A percentile compares a stretch with the other conserved stretches of the same genome.
phyloP scores from a whole-genome alignment of 2,113 vertebrate genomes.

The Amia ocellicauda region DNA sequence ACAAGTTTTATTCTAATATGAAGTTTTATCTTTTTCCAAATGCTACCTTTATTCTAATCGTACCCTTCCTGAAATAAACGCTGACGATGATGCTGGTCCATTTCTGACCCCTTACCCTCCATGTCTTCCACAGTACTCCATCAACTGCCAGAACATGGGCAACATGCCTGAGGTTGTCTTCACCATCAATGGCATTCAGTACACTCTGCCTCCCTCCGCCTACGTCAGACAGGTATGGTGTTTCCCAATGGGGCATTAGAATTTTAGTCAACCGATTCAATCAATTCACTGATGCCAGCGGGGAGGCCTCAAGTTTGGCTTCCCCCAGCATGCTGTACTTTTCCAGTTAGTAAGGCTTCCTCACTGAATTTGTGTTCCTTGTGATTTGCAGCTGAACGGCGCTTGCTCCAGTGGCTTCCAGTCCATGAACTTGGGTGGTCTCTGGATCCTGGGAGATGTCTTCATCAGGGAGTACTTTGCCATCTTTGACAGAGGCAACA shows the following conservation, averaged over 20 bases:
- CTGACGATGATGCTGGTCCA: too few relatives aligned
- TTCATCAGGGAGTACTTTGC: constrained; percentile 15
- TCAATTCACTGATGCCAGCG: not conserved
- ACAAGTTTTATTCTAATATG: too few relatives aligned
- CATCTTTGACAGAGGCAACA: constrained; percentile 16
- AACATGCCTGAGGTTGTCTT: constrained; percentile 35
- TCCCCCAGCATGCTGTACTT: not conserved
- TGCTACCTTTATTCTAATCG: too few relatives aligned
- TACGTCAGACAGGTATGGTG: constrained; percentile 31
- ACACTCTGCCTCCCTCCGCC: constrained; percentile 20
- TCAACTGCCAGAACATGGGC: constrained; percentile 14
- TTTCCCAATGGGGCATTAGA: too few relatives aligned
- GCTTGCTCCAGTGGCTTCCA: constrained; percentile 12
- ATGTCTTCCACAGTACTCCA: constrained; percentile 11
- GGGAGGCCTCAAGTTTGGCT: constrained; percentile 1
- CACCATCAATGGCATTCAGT: constrained; percentile 33
- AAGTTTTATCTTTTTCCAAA: too few relatives aligned
- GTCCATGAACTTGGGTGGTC: constrained; percentile 5
- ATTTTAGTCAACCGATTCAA: not conserved
- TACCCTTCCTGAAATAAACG: too few relatives aligned
- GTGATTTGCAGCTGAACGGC: not conserved
- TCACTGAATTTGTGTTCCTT: too few relatives aligned
- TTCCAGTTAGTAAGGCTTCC: not conserved
- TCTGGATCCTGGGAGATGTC: constrained; percentile 19
- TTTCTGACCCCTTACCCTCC: not conserved